Evolutionary conservation across 2,797 vertebrate species (phyloP), one percentile per base, ranked within the genome.

Genomic region (Muraenolepis orangiensis): DNA sequence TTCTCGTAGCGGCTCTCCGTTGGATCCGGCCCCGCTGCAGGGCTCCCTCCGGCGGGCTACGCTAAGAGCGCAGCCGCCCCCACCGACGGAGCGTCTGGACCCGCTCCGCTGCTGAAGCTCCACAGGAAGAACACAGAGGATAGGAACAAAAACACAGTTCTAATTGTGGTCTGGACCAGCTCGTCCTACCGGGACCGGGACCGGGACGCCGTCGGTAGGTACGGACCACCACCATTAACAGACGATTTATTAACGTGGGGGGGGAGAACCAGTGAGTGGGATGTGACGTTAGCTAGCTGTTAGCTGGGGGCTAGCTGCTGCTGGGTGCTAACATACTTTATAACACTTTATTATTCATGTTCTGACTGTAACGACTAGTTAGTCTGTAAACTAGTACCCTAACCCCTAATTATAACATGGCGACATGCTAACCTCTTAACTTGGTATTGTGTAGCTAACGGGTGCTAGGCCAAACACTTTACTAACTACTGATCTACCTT

Each of bases 61-160:
- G 57, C 57, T 64, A 12, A 26, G n/a, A 64, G 57, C 57, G 57
- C 57, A 64, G 57, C 0, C 11, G 4, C 1, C 16, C 0, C 26
- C 2, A 46, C 14, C 31, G 30, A n/a, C 0, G 0, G 14, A 7
- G 30, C 36, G 36, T 29, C 10, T 3, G 46, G 3, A 4, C 26
- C 76, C 80, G 69, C 86, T 88, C 88, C 89, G 90, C 86, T 88
- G 87, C 89, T 80, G 87, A 91, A 88, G 86, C 89, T 85, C 80
- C 82, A 84, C 73, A 84, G 85, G 81, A 80, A 85, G 76, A n/a
- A n/a, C n/a, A 82, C 80, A 87, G 76, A 87, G 85, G 87, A 84
- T 79, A 82, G 83, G 81, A 81, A 81, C 28, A 83, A 89, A 85
- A 80, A 76, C 86, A 80, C 81, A n/a, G n/a, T n/a, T n/a, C n/a